A percentile compares a stretch with the other conserved stretches of the same genome.
These are phyloP conservation scores for Micropoecilia bifurca DNA, from an alignment of 2,797 vertebrate species.

Conservation along the genomic window DNA sequence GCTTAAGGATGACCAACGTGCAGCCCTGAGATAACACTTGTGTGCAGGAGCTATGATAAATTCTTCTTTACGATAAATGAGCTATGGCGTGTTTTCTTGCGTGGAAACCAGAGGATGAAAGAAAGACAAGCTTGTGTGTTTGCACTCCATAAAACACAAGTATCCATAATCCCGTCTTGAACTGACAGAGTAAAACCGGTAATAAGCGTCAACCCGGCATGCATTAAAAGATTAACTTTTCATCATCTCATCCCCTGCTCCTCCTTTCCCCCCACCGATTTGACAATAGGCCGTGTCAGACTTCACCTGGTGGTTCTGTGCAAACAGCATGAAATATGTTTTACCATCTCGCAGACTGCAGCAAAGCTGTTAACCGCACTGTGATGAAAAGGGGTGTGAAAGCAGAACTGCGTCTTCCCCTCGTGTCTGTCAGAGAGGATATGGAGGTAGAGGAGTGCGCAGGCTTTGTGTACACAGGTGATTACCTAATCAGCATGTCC, in stretches of 20 bases:
- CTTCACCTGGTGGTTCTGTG: constrained; percentile 71
- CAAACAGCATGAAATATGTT: constrained; percentile 67
- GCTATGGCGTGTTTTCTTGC: neutral
- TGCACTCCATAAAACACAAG: constrained; percentile 15
- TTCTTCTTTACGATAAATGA: neutral
- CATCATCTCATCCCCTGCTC: constrained; percentile 64
- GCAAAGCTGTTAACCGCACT: constrained; percentile 64
- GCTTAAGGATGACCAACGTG: constrained; percentile 57
- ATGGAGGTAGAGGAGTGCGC: constrained; percentile 51
- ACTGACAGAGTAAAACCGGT: constrained; percentile 36
- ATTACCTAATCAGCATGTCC: constrained; percentile 84
- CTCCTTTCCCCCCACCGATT: neutral
- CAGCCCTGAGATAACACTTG: constrained; percentile 53
- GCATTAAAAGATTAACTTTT: constrained; percentile 81
- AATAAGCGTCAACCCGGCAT: constrained; percentile 59
- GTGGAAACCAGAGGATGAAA: neutral
- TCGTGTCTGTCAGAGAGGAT: constrained; percentile 75
- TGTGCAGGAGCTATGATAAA: constrained; percentile 20
- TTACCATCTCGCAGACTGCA: constrained; percentile 59
- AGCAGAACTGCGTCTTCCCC: constrained; percentile 70
- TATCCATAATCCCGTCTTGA: constrained; percentile 18
- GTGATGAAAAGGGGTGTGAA: constrained; percentile 77
- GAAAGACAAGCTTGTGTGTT: neutral
- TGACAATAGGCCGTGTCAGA: constrained; percentile 53
- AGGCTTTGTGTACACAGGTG: constrained; percentile 84